Evolutionary conservation across 2,888 invertebrate genomes (phyloP).

Genomic region (Aphidius colemani): DNA sequence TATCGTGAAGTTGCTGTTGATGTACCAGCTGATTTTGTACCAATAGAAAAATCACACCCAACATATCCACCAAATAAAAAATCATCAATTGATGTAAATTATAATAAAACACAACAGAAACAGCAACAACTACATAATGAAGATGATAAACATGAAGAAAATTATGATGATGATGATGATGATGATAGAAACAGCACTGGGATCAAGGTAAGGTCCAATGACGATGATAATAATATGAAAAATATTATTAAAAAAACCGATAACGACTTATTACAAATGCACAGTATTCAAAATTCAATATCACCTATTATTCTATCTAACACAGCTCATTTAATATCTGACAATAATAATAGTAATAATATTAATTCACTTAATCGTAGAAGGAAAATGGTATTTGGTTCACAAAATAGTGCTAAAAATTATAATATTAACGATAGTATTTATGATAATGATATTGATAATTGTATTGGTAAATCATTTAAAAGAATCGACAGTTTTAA

Average conservation of each 20-base stretch:
- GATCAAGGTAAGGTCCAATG: conserved; percentile 14
- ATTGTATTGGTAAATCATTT: conserved; percentile 16
- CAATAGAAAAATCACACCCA: conserved; percentile 55
- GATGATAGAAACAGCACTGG: conserved; percentile 15
- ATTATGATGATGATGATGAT: conserved; percentile 11
- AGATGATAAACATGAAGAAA: conserved; percentile 1
- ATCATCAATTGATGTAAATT: conserved; percentile 25
- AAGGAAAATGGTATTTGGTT: conserved; percentile 27
- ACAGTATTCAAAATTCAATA: too few species aligned
- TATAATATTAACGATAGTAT: conserved; percentile 2
- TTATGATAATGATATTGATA: conserved; percentile 6
- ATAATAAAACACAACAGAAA: conserved; percentile 19
- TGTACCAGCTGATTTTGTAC: conserved; percentile 56
- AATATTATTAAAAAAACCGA: not conserved
- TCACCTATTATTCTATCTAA: too few species aligned
- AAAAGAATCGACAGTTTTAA: conserved; percentile 23
- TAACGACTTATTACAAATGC: too few species aligned
- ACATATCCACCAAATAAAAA: conserved; percentile 53
- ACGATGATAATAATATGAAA: conserved; percentile 1
- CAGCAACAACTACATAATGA: conserved; percentile 24
- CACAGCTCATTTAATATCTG: too few species aligned
- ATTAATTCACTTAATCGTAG: conserved; percentile 9
- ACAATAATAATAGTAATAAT: too few species aligned
- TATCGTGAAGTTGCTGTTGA: conserved; percentile 58
- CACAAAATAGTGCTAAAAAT: conserved; percentile 22